These are phyloP conservation scores for Etheostoma cragini DNA, from an alignment of 2,113 vertebrate genomes.

Conservation along the genomic window DNA sequence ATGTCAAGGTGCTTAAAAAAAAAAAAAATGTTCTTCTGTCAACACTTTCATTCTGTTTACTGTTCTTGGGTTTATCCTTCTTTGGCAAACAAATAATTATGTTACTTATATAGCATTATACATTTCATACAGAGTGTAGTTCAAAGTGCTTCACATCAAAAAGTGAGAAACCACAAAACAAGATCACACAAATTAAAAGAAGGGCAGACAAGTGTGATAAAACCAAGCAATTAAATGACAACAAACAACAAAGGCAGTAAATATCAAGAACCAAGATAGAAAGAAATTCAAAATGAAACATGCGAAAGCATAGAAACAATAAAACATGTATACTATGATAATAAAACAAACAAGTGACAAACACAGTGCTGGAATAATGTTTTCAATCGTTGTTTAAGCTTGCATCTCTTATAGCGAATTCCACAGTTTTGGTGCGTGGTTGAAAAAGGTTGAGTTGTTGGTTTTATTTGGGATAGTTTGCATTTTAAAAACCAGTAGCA, in stretches of 20 bases:
- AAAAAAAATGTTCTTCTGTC: too few relatives aligned
- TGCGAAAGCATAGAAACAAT: too few relatives aligned
- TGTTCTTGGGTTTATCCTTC: background rate
- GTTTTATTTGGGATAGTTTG: background rate
- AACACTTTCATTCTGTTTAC: background rate
- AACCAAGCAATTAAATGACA: background rate
- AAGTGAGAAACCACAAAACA: background rate
- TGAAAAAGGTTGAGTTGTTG: background rate
- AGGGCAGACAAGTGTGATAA: background rate
- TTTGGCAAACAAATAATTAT: background rate
- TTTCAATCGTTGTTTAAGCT: background rate
- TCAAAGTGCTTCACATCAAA: background rate
- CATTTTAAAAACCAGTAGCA: background rate
- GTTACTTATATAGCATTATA: background rate
- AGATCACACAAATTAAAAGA: background rate
- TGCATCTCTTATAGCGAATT: background rate
- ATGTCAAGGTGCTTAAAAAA: slow-evolving; percentile 88
- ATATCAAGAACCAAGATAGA: background rate
- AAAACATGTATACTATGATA: background rate
- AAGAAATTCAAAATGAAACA: too few relatives aligned
- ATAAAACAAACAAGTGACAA: background rate
- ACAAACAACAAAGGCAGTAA: background rate
- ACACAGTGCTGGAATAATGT: background rate
- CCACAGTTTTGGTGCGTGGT: background rate
- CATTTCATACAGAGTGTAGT: background rate